phyloP scores from a whole-genome alignment of 2,888 invertebrate species.

The Tortricodes alternella region DNA sequence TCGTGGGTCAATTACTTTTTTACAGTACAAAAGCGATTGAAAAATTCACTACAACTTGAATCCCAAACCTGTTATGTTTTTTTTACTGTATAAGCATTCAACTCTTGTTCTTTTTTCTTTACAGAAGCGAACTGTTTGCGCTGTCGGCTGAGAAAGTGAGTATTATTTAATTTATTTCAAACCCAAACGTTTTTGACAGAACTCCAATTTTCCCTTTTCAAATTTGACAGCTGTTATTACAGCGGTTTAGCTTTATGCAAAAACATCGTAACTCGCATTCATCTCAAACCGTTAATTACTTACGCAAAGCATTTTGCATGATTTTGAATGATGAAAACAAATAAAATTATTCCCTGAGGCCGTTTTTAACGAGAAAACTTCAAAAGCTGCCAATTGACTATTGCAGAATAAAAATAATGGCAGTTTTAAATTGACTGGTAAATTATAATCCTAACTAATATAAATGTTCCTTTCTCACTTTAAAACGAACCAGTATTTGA shows the following conservation, averaged over 20 bases:
- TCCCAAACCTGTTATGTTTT: neutral
- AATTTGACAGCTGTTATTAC: constrained; percentile 1
- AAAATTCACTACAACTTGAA: too few relatives aligned
- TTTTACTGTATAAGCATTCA: neutral
- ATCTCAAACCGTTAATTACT: constrained; percentile 14
- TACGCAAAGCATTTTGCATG: constrained; percentile 12
- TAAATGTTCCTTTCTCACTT: too few relatives aligned
- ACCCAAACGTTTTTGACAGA: neutral
- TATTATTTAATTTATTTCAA: constrained; percentile 1
- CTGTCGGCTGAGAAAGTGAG: constrained; percentile 25
- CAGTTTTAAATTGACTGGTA: neutral
- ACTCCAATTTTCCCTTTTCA: neutral
- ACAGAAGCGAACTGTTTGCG: constrained; percentile 25
- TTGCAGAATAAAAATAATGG: constrained; percentile 24
- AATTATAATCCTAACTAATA: too few relatives aligned
- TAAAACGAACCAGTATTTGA: too few relatives aligned
- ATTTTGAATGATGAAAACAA: constrained; percentile 4
- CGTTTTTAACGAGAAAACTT: constrained; percentile 13
- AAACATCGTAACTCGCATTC: constrained; percentile 4
- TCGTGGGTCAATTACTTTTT: too few relatives aligned
- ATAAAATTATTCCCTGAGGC: constrained; percentile 10
- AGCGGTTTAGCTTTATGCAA: neutral
- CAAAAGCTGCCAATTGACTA: constrained; percentile 20
- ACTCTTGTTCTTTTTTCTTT: neutral
- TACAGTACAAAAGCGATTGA: too few relatives aligned